Conservation (phyloP, 2,888 invertebrate genomes). For the Catocala fraxini region DNA sequence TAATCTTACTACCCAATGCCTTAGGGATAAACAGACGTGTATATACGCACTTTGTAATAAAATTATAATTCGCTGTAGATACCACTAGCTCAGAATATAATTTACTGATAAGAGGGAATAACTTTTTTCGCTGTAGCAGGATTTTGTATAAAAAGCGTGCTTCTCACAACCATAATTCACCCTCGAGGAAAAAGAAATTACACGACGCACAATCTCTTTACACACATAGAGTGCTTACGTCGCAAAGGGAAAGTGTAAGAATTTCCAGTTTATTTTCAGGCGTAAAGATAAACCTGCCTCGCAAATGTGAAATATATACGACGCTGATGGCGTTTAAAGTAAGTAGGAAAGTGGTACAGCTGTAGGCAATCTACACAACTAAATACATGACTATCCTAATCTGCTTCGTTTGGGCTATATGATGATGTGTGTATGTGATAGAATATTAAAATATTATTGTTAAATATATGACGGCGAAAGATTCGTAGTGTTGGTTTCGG, state of each 20-base stretch:
- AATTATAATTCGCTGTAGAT: background rate
- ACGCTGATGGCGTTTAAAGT: background rate
- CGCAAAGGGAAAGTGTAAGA: background rate
- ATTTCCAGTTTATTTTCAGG: constrained; percentile 10
- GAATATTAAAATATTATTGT: no score
- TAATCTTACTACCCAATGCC: no score
- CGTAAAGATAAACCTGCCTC: constrained; percentile 7
- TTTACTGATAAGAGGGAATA: constrained; percentile 7
- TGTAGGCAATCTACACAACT: no score
- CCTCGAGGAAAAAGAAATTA: constrained; percentile 11
- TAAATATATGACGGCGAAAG: no score
- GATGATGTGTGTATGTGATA: no score
- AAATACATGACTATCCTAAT: background rate
- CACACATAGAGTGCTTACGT: constrained; percentile 12
- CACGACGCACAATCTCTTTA: constrained; percentile 7
- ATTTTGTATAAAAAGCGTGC: constrained; percentile 8
- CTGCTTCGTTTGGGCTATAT: background rate
- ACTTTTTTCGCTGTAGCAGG: background rate
- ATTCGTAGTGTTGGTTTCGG: no score
- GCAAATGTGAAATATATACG: constrained; percentile 3
- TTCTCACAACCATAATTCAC: constrained; percentile 11
- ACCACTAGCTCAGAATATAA: background rate
- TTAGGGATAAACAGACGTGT: no score
- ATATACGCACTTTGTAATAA: background rate
- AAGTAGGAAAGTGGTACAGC: background rate